These are phyloP conservation scores for Microctonus hyperodae DNA, from an alignment of 2,888 invertebrate species.

Conservation along the genomic window DNA sequence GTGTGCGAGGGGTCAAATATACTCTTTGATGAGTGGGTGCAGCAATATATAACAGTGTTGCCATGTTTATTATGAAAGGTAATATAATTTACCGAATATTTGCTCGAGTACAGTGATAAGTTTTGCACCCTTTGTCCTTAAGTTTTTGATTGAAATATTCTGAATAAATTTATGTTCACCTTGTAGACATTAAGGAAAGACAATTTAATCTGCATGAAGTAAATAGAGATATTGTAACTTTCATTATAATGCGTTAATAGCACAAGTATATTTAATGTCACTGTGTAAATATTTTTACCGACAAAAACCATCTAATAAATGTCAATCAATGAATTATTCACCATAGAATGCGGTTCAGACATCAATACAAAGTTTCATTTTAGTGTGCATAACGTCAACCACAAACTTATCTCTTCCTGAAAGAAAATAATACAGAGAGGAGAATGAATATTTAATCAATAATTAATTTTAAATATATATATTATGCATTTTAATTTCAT, in stretches of 20 bases:
- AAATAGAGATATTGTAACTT: slow-evolving; percentile 31
- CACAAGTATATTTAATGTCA: neutral
- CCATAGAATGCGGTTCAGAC: neutral
- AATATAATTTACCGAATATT: neutral
- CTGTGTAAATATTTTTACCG: neutral
- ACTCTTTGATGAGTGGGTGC: neutral
- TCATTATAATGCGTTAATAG: slow-evolving; percentile 37
- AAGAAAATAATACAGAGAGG: neutral
- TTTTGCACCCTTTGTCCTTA: neutral
- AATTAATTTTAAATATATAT: neutral
- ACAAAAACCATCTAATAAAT: neutral
- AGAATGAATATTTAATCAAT: neutral
- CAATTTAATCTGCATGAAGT: neutral
- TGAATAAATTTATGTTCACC: neutral
- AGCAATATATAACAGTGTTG: neutral
- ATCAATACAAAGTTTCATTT: neutral
- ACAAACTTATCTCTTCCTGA: neutral
- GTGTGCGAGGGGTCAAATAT: neutral
- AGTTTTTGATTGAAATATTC: neutral
- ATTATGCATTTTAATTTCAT: neutral
- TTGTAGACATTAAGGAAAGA: neutral
- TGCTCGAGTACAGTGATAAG: neutral
- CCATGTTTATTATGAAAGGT: neutral
- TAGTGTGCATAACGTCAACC: neutral
- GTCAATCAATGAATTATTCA: neutral